phyloP scores from a whole-genome alignment of 2,888 invertebrate genomes.

The Lithophane socia region DNA sequence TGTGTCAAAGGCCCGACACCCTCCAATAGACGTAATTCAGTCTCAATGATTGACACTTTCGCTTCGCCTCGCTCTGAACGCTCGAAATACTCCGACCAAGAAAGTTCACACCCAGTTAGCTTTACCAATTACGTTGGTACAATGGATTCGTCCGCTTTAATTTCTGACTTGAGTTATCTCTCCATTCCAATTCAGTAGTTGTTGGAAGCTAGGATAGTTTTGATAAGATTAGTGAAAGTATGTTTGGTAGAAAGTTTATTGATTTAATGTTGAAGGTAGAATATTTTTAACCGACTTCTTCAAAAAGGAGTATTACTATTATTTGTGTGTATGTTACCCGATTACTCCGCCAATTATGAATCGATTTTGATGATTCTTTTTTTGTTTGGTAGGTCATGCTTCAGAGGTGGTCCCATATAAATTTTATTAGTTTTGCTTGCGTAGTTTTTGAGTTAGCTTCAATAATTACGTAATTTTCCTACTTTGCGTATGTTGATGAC shows the following conservation, averaged over 20 bases:
- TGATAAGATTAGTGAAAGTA: slow-evolving; percentile 47
- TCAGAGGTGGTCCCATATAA: too few relatives aligned
- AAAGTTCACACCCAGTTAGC: slow-evolving; percentile 66
- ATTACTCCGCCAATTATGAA: too few relatives aligned
- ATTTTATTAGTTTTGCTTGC: too few relatives aligned
- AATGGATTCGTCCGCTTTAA: slow-evolving; percentile 64
- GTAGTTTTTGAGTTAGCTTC: too few relatives aligned
- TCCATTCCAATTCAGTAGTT: slow-evolving; percentile 60
- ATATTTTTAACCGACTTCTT: too few relatives aligned
- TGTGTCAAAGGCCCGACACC: slow-evolving; percentile 28
- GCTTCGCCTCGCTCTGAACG: slow-evolving; percentile 49
- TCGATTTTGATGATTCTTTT: too few relatives aligned
- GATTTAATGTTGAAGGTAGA: neutral
- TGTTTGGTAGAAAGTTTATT: neutral
- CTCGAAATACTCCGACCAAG: slow-evolving; percentile 51
- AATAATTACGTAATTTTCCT: too few relatives aligned
- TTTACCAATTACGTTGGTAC: slow-evolving; percentile 65
- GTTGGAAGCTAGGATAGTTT: slow-evolving; percentile 50
- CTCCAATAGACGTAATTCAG: slow-evolving; percentile 61
- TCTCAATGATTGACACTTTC: slow-evolving; percentile 69
- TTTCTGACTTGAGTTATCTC: slow-evolving; percentile 66
- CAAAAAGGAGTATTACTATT: too few relatives aligned
- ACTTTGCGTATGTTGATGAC: too few relatives aligned
- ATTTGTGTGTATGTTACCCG: too few relatives aligned
- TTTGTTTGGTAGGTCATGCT: too few relatives aligned